Evolutionary conservation across 2,888 invertebrate genomes (phyloP).

Genomic region (Tubulanus polymorphus): DNA sequence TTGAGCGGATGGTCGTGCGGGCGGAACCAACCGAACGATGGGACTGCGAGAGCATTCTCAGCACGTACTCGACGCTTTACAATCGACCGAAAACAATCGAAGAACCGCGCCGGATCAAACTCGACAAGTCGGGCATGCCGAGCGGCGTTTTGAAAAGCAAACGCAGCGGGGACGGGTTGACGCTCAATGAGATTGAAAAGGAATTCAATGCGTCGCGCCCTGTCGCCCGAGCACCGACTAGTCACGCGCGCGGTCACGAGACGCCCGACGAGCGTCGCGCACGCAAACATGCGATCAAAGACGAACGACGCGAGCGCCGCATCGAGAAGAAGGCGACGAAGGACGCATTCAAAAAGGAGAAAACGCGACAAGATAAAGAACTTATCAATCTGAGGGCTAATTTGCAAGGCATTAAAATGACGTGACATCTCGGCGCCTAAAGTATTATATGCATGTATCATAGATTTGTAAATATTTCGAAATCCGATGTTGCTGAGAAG

Average conservation of each 20-base stretch:
- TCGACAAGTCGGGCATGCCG: constrained; percentile 34
- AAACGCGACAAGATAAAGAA: constrained; percentile 39
- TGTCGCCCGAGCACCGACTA: constrained; percentile 34
- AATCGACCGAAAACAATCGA: constrained; percentile 74
- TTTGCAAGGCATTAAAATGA: constrained; percentile 32
- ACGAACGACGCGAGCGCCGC: constrained; percentile 43
- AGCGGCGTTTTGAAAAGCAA: constrained; percentile 26
- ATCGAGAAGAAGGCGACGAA: constrained; percentile 48
- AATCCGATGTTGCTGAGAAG: too few species aligned
- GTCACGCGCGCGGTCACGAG: constrained; percentile 40
- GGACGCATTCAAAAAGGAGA: constrained; percentile 41
- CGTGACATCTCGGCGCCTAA: constrained; percentile 18
- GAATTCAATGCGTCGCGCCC: constrained; percentile 42
- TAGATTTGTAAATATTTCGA: too few species aligned
- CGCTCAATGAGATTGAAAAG: constrained; percentile 49
- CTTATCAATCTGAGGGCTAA: constrained; percentile 32
- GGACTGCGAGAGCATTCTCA: constrained; percentile 89
- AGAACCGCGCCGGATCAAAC: too few species aligned
- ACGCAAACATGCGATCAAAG: constrained; percentile 46
- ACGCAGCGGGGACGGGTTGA: constrained; percentile 17
- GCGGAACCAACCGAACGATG: constrained; percentile 67
- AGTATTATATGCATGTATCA: too few species aligned
- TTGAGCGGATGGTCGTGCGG: constrained; percentile 58
- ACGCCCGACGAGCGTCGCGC: constrained; percentile 38
- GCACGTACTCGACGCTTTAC: constrained; percentile 82